Evolutionary conservation across 1,140 invertebrate genomes (phyloP).

Genomic region (Scaptomyza graminum): DNA sequence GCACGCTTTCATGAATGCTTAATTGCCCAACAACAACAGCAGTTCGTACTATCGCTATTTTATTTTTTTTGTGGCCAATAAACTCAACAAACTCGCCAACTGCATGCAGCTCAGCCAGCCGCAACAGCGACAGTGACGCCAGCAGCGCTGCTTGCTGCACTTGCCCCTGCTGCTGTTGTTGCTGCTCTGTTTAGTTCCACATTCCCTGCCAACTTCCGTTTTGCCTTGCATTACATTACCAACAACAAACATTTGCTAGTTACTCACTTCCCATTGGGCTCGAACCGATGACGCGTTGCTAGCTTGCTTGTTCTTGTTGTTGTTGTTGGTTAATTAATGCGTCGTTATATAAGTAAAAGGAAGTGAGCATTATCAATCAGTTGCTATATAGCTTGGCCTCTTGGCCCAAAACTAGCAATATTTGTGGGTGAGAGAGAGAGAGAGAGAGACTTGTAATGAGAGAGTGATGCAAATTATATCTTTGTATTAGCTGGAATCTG

Average conservation of each 20-base stretch:
- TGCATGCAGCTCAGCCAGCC: constrained; percentile 58
- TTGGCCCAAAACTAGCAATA: background rate
- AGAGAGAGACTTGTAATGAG: constrained; percentile 17
- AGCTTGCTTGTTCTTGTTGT: background rate
- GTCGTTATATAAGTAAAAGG: constrained; percentile 45
- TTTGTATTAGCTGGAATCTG: constrained; percentile 7
- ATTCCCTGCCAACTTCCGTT: constrained; percentile 56
- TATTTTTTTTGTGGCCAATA: constrained; percentile 71
- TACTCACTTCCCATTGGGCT: constrained; percentile 40
- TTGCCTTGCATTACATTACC: constrained; percentile 50
- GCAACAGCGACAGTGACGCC: constrained; percentile 34
- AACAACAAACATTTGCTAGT: constrained; percentile 9
- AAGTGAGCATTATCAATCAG: constrained; percentile 69
- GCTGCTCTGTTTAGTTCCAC: constrained; percentile 20
- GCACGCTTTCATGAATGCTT: constrained; percentile 73
- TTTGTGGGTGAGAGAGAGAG: background rate
- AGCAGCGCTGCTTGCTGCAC: constrained; percentile 32
- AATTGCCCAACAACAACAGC: constrained; percentile 60
- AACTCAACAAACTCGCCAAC: constrained; percentile 61
- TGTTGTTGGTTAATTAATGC: constrained; percentile 23
- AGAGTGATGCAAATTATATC: constrained; percentile 1
- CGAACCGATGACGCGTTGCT: constrained; percentile 62
- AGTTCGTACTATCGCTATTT: constrained; percentile 39
- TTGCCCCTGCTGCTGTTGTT: constrained; percentile 25
- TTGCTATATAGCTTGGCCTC: background rate